These are phyloP conservation scores for Ranitomeya imitator DNA, from an alignment of 2,113 vertebrate species.

Conservation along the genomic window DNA sequence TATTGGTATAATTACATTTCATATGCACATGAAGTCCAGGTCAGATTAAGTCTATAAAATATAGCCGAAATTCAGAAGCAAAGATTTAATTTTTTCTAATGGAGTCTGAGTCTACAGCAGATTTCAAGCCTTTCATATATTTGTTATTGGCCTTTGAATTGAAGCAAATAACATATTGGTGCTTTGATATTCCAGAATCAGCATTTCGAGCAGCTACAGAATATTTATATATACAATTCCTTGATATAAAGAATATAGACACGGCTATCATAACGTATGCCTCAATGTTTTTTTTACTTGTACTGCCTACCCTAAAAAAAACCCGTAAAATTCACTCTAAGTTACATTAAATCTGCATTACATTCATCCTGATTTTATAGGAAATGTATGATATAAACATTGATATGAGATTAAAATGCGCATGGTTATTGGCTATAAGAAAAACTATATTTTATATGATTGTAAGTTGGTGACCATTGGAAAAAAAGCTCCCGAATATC, in stretches of 20 bases:
- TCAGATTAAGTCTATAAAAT: conserved; percentile 22
- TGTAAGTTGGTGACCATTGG: too few relatives aligned
- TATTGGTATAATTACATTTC: conserved; percentile 17
- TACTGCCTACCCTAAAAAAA: not conserved
- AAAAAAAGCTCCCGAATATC: too few relatives aligned
- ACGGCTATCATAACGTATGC: not conserved
- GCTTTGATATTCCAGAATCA: conserved; percentile 23
- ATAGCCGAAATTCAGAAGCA: not conserved
- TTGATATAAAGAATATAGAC: not conserved
- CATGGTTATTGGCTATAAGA: too few relatives aligned
- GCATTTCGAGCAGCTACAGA: conserved; percentile 17
- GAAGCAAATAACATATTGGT: conserved; percentile 4
- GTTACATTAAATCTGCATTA: too few relatives aligned
- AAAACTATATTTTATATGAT: too few relatives aligned
- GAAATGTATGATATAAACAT: too few relatives aligned
- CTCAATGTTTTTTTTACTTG: not conserved
- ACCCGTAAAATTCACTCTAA: not conserved
- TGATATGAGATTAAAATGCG: too few relatives aligned
- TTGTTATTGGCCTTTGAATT: conserved; percentile 22
- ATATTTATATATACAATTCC: not conserved
- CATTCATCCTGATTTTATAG: too few relatives aligned
- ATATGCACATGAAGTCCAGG: conserved; percentile 2
- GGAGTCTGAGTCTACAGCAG: not conserved
- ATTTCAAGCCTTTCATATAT: conserved; percentile 5
- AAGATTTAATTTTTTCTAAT: conserved; percentile 9